Evolutionary conservation across 2,888 invertebrate genomes (phyloP).

Genomic region (Drosophila borborema): DNA sequence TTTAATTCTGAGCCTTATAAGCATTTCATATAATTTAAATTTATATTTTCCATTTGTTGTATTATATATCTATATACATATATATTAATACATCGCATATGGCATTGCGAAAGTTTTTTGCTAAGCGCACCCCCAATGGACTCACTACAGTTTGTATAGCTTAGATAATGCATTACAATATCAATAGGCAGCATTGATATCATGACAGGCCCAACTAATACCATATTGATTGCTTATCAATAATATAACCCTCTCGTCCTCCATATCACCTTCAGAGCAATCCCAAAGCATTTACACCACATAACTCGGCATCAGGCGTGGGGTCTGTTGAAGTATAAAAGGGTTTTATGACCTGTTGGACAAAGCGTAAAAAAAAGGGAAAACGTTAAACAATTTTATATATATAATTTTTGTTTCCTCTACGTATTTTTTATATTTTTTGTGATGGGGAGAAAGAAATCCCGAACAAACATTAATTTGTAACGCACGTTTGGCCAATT

Average conservation of each 20-base stretch:
- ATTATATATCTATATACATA: too few species aligned
- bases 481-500: constrained; percentile 82
- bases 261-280: constrained; percentile 16
- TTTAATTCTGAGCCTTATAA: too few species aligned
- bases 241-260: constrained; percentile 47
- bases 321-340: constrained; percentile 77
- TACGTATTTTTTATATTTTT: constrained; percentile 28
- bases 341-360: constrained; percentile 79
- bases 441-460: constrained; percentile 62
- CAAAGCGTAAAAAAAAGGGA: constrained; percentile 39
- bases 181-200: constrained; percentile 67
- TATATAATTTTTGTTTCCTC: constrained; percentile 1
- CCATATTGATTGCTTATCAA: constrained; percentile 75
- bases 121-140: too few species aligned
- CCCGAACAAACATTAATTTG: constrained; percentile 82
- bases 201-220: constrained; percentile 77
- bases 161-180: constrained; percentile 39
- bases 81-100: too few species aligned
- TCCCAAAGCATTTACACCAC: constrained; percentile 68
- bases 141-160: constrained; percentile 13
- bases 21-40: too few species aligned
- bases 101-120: too few species aligned
- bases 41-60: too few species aligned
- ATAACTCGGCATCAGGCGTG: constrained; percentile 72
- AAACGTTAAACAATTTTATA: constrained; percentile 38